Evolutionary conservation across 1,140 invertebrate genomes (phyloP), one percentile per base, ranked within the genome.

Genomic region (Pteromalus puparum): DNA sequence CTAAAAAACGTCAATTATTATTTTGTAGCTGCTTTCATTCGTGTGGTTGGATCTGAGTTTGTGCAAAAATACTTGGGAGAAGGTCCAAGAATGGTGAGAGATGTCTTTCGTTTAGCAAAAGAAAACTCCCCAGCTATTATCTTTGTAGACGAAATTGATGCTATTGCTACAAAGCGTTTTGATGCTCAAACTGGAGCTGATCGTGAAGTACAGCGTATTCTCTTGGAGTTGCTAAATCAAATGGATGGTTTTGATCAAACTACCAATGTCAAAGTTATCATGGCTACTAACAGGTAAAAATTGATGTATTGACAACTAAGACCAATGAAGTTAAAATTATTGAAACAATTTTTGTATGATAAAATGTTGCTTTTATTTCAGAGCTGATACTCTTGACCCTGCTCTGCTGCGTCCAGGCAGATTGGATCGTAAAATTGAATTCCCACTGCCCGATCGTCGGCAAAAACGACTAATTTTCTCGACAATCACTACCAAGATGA

Each of bases 171-270:
- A 0, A 99, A 99, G 92, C 95, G 99, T 92, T 99, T 99, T 94
- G 98, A 99, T 95, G 98, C 98, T 21, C 98, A 99, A 93, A 99
- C 99, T 88, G 99, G 99, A 89, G 99, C 99, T 83, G 99, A 99
- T 95, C 95, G 99, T 88, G 99, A 99, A 93, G 99, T 99, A 0
- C 99, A 99, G 92, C 96, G 99, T 93, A 99, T 99, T 93, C 93
- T 99, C 4, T 93, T 99, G 5, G 99, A 99, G 91, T 94, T 99
- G 15, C 94, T 99, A 0, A 99, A 99, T 94, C 99, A 99, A 94
- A 99, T 99, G 99, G 99, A 99, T 94, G 99, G 99, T 78, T 99
- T 99, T 93, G 99, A 99, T 95, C 99, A 99, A 93, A 99, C 98
- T 4, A 99, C 99, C 26, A 99, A 99, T 94, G 99, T 99, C 24